Conservation (phyloP, 1,140 invertebrate species). For the Heliconius nattereri region DNA sequence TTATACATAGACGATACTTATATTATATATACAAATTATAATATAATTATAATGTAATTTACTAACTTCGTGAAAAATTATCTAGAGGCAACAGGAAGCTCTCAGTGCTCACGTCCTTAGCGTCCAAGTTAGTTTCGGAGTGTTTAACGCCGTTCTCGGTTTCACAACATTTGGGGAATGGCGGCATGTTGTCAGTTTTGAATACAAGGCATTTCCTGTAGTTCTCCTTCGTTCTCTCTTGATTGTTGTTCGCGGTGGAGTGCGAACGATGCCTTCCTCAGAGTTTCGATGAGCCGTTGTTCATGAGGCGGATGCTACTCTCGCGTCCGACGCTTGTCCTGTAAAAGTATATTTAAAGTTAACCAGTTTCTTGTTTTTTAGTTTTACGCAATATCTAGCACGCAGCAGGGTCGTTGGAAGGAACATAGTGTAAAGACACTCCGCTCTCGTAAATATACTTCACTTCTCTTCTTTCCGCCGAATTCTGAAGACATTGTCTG, state of each 20-base stretch:
- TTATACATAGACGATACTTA: too few species aligned
- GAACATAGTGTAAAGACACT: too few species aligned
- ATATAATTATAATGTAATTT: too few species aligned
- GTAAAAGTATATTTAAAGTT: too few species aligned
- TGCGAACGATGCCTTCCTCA: slow-evolving; percentile 59
- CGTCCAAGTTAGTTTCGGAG: slow-evolving; percentile 51
- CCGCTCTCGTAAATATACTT: too few species aligned
- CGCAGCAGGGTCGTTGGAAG: too few species aligned
- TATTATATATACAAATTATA: too few species aligned
- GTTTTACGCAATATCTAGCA: too few species aligned
- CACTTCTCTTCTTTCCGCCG: too few species aligned
- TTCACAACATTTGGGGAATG: slow-evolving; percentile 71
- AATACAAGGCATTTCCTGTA: slow-evolving; percentile 60
- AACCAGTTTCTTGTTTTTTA: too few species aligned
- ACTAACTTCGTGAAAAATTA: slow-evolving; percentile 35
- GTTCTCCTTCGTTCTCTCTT: slow-evolving; percentile 60
- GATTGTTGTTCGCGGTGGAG: slow-evolving; percentile 59
- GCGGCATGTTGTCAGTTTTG: slow-evolving; percentile 53
- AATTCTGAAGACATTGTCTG: too few species aligned
- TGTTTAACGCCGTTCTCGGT: slow-evolving; percentile 57
- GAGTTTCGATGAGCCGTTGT: slow-evolving; percentile 70
- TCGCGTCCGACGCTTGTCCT: slow-evolving; percentile 65
- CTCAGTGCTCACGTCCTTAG: slow-evolving; percentile 60
- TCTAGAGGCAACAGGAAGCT: slow-evolving; percentile 60
- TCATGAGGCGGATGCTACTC: slow-evolving; percentile 69